Conservation (phyloP, 2,888 invertebrate species). For the Gymnocheta viridis region DNA sequence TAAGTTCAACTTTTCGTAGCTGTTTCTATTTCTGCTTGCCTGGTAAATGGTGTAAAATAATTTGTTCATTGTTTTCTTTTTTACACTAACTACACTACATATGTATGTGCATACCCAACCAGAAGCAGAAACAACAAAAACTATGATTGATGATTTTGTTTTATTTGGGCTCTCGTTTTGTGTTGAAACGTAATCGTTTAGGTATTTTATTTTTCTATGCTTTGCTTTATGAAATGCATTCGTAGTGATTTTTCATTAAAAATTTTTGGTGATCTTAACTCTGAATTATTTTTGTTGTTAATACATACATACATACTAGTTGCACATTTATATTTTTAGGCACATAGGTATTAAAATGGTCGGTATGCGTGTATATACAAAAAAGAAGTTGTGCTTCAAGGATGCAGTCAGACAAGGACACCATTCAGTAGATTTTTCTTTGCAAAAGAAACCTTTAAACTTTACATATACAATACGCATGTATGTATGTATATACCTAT, state of each 20-base stretch:
- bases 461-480: no score
- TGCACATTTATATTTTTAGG: no score
- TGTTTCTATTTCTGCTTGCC: conserved; percentile 48
- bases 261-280: not conserved
- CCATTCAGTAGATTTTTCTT: no score
- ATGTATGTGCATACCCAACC: not conserved
- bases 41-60: conserved; percentile 49
- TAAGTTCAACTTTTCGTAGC: conserved; percentile 69
- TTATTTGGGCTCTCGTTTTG: conserved; percentile 39
- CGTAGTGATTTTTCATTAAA: not conserved
- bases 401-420: no score
- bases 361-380: no score
- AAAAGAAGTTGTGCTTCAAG: no score
- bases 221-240: conserved; percentile 21
- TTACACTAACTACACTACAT: not conserved
- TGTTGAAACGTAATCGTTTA: conserved; percentile 49
- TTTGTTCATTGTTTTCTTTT: conserved; percentile 31
- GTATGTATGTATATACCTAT: no score
- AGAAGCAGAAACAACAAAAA: conserved; percentile 2
- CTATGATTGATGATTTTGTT: conserved; percentile 32
- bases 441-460: no score
- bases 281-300: no score
- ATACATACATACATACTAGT: no score
- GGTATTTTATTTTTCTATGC: not conserved
- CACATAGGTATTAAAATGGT: no score